phyloP scores from a whole-genome alignment of 2,113 vertebrate species.

The Vidua macroura region DNA sequence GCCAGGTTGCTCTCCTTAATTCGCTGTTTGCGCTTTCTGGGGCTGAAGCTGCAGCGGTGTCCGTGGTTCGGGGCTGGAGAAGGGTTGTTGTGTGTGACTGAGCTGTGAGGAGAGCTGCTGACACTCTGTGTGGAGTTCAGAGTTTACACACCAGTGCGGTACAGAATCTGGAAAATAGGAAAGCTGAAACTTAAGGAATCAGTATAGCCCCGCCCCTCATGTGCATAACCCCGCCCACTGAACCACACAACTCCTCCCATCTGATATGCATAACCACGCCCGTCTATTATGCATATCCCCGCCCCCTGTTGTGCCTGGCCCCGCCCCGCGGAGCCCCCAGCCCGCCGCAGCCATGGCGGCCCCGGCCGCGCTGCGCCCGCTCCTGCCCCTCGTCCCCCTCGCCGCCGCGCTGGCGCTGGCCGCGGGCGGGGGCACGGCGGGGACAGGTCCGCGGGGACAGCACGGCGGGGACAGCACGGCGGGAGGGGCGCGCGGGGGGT shows the following conservation, averaged over 20 bases:
- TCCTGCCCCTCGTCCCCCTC: too few relatives aligned
- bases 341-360: too few relatives aligned
- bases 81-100: not conserved
- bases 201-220: not conserved
- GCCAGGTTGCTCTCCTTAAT: not conserved
- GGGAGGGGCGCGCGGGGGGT: too few relatives aligned
- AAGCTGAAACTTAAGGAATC: not conserved
- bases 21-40: not conserved
- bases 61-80: not conserved
- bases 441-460: too few relatives aligned
- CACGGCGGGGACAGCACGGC: too few relatives aligned
- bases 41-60: not conserved
- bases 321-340: too few relatives aligned
- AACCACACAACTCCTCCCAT: too few relatives aligned
- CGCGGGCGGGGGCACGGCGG: too few relatives aligned
- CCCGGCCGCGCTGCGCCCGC: too few relatives aligned
- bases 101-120: not conserved
- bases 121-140: not conserved
- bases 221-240: accelerated
- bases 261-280: accelerated
- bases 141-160: not conserved
- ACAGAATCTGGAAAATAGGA: not conserved
- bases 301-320: not conserved
- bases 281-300: too few relatives aligned
- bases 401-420: too few relatives aligned